Evolutionary conservation across 1,140 invertebrate species (phyloP), one percentile per base, ranked within the genome.

Genomic region (Neodiprion pinetum): DNA sequence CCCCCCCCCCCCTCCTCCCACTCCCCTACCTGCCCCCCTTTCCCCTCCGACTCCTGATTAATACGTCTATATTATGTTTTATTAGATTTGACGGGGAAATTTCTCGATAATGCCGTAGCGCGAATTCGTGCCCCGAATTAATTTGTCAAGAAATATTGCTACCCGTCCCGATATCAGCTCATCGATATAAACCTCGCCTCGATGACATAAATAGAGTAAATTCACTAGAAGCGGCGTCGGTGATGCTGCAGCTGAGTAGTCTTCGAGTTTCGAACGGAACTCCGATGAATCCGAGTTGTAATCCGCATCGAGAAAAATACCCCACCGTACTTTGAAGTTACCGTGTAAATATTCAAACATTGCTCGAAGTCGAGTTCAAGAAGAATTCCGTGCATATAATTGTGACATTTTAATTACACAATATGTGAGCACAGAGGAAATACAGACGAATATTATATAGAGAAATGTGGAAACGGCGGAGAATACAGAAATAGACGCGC

Each of bases 401-500:
- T 83, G 81, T 75, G 79, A 83, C 76, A 80, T 83, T 83, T 83
- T 83, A 83, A 83, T 83, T 83, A 81, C 81, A 82, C 81, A 78
- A 83, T 82, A 82, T 72, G 72, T 72, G 70, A 72, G 73, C 72
- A 73, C 28, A 70, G 74, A 77, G 78, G 68, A 67, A 76, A 79
- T 72, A 74, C 77, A 79, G 23, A 69, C 61, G 48, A 71, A 77
- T 14, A 69, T 71, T 65, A 76, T 68, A 75, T 61, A 74, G 74
- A 78, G 72, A 76, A 49, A 75, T 75, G 70, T 23, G 48, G 72
- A 70, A 40, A 23, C n/a, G 23, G 50, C 21, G 73, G 67, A 65
- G 48, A 53, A 67, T 74, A 80, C 77, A 82, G 80, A 81, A 83
- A 83, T 80, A 81, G 80, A 79, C 79, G 82, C 77, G 72, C 78